Percentiles rank a stretch among this genome's conserved stretches.
Evolutionary conservation across 64 coral and sea anemone genomes (phyloP).

Genomic region (Montipora efflorescens): DNA sequence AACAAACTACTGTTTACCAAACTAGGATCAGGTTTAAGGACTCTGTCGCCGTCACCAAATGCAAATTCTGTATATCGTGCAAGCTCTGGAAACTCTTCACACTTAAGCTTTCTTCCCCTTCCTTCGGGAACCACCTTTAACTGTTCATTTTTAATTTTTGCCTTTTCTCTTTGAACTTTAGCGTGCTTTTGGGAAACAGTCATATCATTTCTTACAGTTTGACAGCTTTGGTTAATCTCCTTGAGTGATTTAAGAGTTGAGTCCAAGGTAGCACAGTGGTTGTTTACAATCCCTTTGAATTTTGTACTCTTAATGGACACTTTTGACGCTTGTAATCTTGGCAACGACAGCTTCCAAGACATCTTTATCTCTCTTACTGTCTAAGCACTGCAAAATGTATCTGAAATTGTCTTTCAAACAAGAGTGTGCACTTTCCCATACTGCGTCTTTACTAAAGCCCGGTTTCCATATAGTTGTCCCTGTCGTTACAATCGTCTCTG

Average conservation of each 20-base stretch:
- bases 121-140: constrained; percentile 9
- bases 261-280: neutral
- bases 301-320: neutral
- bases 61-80: constrained; percentile 18
- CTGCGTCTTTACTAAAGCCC: neutral
- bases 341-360: neutral
- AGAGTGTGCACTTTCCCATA: neutral
- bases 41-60: constrained; percentile 36
- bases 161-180: neutral
- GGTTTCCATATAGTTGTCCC: no score
- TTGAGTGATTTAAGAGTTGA: neutral
- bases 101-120: constrained; percentile 56
- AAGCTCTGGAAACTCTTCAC: constrained; percentile 77
- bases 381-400: neutral
- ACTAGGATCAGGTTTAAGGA: constrained; percentile 54
- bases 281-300: neutral
- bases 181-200: neutral
- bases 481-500: no score
- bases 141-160: neutral
- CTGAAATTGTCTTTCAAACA: neutral
- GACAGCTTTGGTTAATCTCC: neutral
- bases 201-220: neutral
- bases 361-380: neutral
- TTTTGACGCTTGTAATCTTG: neutral
- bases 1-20: constrained; percentile 28